phyloP scores from a whole-genome alignment of 2,888 invertebrate genomes.

The Acanthococcus lagerstroemiae region DNA sequence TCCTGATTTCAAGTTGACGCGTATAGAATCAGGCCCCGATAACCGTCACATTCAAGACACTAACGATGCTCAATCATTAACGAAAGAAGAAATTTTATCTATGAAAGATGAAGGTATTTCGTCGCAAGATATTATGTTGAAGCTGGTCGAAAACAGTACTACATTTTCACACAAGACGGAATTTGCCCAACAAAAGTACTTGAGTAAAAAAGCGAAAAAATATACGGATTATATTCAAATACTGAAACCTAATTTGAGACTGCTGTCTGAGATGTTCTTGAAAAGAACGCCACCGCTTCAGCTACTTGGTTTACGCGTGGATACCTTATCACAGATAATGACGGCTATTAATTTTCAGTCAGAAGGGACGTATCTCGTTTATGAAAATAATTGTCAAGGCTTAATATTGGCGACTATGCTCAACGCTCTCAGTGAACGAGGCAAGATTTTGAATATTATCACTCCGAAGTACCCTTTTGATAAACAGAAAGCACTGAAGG shows the following conservation, averaged over 20 bases:
- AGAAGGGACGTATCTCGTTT: constrained; percentile 58
- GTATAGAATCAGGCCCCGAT: constrained; percentile 50
- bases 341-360: constrained; percentile 69
- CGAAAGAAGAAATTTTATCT: constrained; percentile 69
- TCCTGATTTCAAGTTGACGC: neutral
- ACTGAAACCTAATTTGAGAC: constrained; percentile 65
- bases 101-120: constrained; percentile 65
- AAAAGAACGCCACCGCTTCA: neutral
- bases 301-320: constrained; percentile 53
- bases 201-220: constrained; percentile 89
- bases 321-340: constrained; percentile 80
- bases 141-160: constrained; percentile 79
- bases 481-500: constrained; percentile 54
- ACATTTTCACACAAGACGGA: constrained; percentile 85
- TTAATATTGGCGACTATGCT: constrained; percentile 72
- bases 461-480: constrained; percentile 71
- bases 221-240: constrained; percentile 76
- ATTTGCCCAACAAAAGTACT: constrained; percentile 86
- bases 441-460: constrained; percentile 62
- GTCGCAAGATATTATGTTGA: constrained; percentile 73
- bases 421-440: constrained; percentile 60
- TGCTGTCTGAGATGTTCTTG: constrained; percentile 68
- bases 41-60: constrained; percentile 74
- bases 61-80: constrained; percentile 69
- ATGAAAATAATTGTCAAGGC: constrained; percentile 82